phyloP scores from a whole-genome alignment of 2,797 vertebrate species.

The Brotula barbata region DNA sequence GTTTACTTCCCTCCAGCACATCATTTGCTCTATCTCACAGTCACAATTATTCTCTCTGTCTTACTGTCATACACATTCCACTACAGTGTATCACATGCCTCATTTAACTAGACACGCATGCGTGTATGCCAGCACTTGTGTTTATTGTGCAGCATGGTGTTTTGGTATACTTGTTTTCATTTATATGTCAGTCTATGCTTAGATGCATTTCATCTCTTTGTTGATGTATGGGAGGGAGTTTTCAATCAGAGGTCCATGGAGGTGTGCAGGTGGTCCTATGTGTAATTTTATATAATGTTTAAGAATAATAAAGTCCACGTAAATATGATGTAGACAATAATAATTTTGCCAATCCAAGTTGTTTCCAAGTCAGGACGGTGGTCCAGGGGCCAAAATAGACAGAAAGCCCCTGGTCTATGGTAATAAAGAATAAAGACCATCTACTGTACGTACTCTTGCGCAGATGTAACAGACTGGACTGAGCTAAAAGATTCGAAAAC shows the following conservation, averaged over 20 bases:
- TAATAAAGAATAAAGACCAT: no score
- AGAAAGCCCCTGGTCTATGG: no score
- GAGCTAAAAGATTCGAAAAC: no score
- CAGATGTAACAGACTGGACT: background rate
- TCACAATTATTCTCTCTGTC: conserved; percentile 75
- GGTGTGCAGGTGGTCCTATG: no score
- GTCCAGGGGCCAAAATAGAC: no score
- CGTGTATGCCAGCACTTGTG: conserved; percentile 38
- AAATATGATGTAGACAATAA: no score
- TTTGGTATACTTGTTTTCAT: conserved; percentile 58
- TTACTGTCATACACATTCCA: conserved; percentile 70
- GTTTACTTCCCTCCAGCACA: conserved; percentile 77
- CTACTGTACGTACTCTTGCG: background rate
- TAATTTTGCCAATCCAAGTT: no score
- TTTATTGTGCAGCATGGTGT: conserved; percentile 47
- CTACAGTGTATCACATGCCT: conserved; percentile 71
- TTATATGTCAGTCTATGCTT: conserved; percentile 51
- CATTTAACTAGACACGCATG: conserved; percentile 66
- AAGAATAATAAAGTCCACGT: no score
- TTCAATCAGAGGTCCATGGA: no score
- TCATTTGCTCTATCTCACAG: conserved; percentile 71
- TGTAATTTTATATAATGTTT: no score
- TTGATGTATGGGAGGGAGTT: no score
- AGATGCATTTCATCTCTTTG: conserved; percentile 22
- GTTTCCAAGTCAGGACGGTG: no score